Evolutionary conservation across 2,888 invertebrate species (phyloP).

Genomic region (Dryomyza anilis): DNA sequence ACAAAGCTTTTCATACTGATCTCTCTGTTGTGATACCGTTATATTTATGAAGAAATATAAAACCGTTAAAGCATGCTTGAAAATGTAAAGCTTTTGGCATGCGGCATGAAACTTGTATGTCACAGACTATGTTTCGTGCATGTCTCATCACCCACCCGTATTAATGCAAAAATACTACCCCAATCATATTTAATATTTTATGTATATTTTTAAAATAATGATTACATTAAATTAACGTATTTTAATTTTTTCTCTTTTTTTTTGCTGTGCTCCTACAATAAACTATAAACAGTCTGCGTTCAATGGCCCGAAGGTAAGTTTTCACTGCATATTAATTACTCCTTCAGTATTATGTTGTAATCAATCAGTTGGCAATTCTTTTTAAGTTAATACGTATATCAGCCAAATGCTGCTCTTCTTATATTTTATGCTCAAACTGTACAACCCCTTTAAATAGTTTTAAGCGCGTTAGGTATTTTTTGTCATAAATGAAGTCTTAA

Average conservation of each 20-base stretch:
- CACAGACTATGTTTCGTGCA: no score
- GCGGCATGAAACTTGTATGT: no score
- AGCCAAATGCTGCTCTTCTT: not conserved
- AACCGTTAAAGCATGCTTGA: no score
- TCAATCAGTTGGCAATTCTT: not conserved
- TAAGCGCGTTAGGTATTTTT: not conserved
- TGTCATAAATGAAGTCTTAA: not conserved
- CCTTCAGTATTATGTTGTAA: not conserved
- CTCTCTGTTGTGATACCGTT: no score
- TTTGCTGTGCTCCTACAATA: slow-evolving; percentile 25
- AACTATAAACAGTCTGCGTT: slow-evolving; percentile 85
- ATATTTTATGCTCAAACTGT: no score
- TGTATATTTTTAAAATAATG: no score
- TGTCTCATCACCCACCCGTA: no score
- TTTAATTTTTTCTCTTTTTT: slow-evolving; percentile 26
- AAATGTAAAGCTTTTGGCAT: no score
- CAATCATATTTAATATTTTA: slow-evolving; percentile 23
- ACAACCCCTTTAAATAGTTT: not conserved
- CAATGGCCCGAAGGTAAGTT: slow-evolving; percentile 89
- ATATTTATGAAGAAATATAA: no score
- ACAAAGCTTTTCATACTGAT: no score
- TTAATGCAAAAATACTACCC: not conserved
- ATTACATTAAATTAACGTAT: slow-evolving; percentile 3
- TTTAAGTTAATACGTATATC: not conserved
- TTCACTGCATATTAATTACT: slow-evolving; percentile 30